Evolutionary conservation across 1,140 invertebrate species (phyloP).

Genomic region (Bathynomus jamesi): DNA sequence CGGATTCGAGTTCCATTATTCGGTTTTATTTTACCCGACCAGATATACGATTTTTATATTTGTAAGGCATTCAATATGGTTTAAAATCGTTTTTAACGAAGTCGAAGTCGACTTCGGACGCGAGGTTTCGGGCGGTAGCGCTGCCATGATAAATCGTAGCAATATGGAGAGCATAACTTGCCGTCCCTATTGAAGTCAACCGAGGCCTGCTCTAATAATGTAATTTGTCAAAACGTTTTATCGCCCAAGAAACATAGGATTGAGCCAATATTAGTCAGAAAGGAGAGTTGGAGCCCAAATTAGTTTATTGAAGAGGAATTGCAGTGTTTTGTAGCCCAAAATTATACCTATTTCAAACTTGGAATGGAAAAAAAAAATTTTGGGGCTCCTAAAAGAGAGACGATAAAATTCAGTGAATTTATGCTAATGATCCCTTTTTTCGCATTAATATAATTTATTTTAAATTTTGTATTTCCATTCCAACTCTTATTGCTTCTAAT

Average conservation of each 20-base stretch:
- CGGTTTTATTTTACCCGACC: too few species aligned
- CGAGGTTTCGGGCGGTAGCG: background rate
- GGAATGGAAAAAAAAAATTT: background rate
- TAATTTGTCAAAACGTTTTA: slow-evolving; percentile 38
- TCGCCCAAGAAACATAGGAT: slow-evolving; percentile 36
- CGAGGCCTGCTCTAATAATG: slow-evolving; percentile 35
- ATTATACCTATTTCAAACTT: background rate
- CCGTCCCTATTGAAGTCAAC: slow-evolving; percentile 34
- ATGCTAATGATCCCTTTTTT: background rate
- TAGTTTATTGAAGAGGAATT: slow-evolving; percentile 1
- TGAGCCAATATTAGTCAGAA: slow-evolving; percentile 32
- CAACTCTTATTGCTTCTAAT: background rate
- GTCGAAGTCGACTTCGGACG: background rate
- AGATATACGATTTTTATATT: too few species aligned
- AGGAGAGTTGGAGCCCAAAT: background rate
- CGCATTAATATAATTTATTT: background rate
- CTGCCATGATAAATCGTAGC: slow-evolving; percentile 28
- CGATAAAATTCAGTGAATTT: background rate
- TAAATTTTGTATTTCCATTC: background rate
- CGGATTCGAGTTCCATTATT: too few species aligned
- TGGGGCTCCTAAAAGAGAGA: background rate
- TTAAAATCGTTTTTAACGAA: too few species aligned
- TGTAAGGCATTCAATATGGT: too few species aligned
- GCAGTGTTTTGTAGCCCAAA: background rate
- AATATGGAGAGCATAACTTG: slow-evolving; percentile 26